Evolutionary conservation across 2,888 invertebrate genomes (phyloP), one percentile per base, ranked within the genome.

Genomic region (Ornithoptera alexandrae): DNA sequence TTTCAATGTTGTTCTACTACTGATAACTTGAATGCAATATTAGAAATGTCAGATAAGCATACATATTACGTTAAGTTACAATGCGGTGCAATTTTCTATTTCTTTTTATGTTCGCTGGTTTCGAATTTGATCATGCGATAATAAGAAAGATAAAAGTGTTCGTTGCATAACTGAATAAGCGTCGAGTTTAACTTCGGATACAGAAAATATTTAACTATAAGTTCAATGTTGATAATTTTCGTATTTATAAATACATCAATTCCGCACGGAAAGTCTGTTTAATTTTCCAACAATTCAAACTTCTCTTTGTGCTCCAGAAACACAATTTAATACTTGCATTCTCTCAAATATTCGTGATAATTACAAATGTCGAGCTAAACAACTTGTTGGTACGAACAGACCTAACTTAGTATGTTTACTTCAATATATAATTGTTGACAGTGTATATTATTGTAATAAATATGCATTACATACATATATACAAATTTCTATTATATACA

Each of bases 341-440:
- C 39, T 36, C 56, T 57, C 57, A 57, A 65, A 65, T 39, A 56
- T 65, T 57, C n/a, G 57, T 57, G 56, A 65, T 65, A 57, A 65
- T 20, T 65, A 39, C 57, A 22, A 39, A 20, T 56, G 64, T 56
- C 20, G 17, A 36, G 56, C 7, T n/a, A 57, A 64, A 5, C 50
- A 18, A 50, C 46, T 46, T 12, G 46, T 30, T 30, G 30, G 50
- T 17, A 15, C 3, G 2, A 50, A 50, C 17, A 17, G 50, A 50
- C 17, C 50, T 50, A 17, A 15, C 50, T 17, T 50, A 5, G 50
- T 12, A 50, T 50, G 18, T 17, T 50, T 50, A 50, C 50, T 50
- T 50, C 50, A 17, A 2, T 50, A 46, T 46, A 18, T 17, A 5
- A 50, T 5, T 50, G 50, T 50, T 46, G 50, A 50, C 50, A 0